Percentiles rank a stretch among this genome's conserved stretches.
phyloP scores from a whole-genome alignment of 2,113 vertebrate genomes.

The Cebidichthys violaceus region DNA sequence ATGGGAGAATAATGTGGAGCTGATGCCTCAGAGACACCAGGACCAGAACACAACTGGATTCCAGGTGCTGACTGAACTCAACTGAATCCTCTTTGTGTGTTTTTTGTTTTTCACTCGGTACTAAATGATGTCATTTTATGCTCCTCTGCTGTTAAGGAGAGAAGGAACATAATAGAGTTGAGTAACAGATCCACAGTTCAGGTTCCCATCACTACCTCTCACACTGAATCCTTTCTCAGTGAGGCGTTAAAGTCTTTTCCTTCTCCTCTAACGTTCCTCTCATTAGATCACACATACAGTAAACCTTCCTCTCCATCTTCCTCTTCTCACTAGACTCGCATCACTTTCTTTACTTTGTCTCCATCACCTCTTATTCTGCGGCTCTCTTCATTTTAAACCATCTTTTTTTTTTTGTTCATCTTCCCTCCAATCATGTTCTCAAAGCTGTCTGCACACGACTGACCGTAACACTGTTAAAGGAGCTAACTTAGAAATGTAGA shows the following conservation, averaged over 20 bases:
- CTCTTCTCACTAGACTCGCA: background rate
- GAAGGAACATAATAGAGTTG: background rate
- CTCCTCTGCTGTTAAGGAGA: background rate
- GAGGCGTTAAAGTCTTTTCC: constrained; percentile 17
- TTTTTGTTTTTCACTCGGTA: background rate
- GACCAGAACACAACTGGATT: background rate
- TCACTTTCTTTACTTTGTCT: background rate
- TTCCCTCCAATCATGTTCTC: background rate
- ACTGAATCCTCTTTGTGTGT: background rate
- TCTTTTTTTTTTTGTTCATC: background rate
- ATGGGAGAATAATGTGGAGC: background rate
- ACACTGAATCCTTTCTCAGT: constrained; percentile 15
- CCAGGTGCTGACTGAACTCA: background rate
- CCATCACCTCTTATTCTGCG: background rate
- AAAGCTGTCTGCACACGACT: constrained; percentile 4
- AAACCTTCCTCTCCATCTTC: background rate
- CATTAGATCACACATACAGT: constrained; percentile 19
- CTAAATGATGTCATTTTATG: background rate
- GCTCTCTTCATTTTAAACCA: background rate
- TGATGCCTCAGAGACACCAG: background rate
- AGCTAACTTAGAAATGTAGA: too few relatives aligned
- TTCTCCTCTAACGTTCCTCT: constrained; percentile 9
- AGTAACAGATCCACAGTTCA: constrained; percentile 15
- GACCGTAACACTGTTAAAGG: background rate
- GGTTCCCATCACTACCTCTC: constrained; percentile 17